Base-by-base conservation (phyloP, 2,797 vertebrate species). In the Falco rusticolus region DNA sequence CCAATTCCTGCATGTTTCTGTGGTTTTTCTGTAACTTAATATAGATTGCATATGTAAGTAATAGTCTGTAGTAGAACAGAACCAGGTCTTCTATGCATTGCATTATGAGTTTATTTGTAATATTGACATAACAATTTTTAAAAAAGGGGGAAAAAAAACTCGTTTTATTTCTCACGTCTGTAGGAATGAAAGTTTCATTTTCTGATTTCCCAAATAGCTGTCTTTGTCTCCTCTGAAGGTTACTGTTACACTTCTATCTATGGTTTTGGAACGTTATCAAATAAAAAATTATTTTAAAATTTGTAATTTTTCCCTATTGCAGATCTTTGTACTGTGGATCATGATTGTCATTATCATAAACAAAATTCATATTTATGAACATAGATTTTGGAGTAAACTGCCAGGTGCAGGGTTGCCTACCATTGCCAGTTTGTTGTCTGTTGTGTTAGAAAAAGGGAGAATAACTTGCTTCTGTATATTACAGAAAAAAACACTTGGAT, bases 311-410 rank as follows among this genome's bases (percentile, higher is more conserved):
- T 95, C 80, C 91, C 94, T 93, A 45, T 95, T 96, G 86, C 93
- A 95, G 70, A 93, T 96, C 92, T 97, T 96, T 93, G 82, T 79
- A 93, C 85, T 95, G 89, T 94, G 95, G 90, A 87, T 96, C 82
- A 71, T 97, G 93, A 94, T 94, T 97, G 91, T 96, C 96, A 97
- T 98, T 97, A 96, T 92, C 89, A 96, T 97, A 96, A 97, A 89
- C 97, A 96, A 97, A 95, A 96, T 98, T 98, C 94, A 95, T 97
- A 97, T 97, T 98, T 98, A 97, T 97, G 94, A 97, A 94, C 83
- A 91, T 84, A 96, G 93, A 96, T 97, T 89, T 96, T 97, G 92
- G 91, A 95, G 96, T 92, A 96, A 97, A 95, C 89, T 97, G 92
- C 96, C 98, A 97, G 97, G 96, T 98, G 96, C 94, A 96, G 90